Percentiles rank a stretch among this genome's conserved stretches.
phyloP scores from a whole-genome alignment of 2,113 vertebrate genomes.

The Phodopus roborovskii region DNA sequence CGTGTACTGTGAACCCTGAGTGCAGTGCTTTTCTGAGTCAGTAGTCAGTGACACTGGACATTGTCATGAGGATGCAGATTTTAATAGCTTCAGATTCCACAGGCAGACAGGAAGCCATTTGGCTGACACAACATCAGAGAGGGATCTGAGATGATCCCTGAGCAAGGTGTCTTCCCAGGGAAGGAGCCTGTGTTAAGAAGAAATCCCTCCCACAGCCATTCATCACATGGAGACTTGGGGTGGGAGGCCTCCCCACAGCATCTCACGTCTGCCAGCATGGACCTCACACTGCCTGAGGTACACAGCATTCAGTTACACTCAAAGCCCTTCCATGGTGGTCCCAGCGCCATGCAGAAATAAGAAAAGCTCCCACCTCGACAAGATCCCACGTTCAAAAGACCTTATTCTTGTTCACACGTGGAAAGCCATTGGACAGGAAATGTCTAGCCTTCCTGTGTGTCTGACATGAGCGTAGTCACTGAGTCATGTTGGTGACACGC shows the following conservation, averaged over 20 bases:
- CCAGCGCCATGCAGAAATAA: background rate
- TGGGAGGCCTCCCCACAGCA: accelerated
- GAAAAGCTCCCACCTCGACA: accelerated
- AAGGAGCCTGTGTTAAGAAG: accelerated
- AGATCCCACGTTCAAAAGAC: background rate
- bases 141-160: background rate
- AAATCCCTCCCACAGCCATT: background rate
- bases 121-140: too few relatives aligned
- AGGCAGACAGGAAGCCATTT: background rate
- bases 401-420: accelerated
- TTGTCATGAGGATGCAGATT: background rate
- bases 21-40: too few relatives aligned
- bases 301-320: accelerated
- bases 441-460: background rate
- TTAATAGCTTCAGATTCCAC: background rate
- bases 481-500: background rate
- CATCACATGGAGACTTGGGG: too few relatives aligned
- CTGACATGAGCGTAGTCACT: accelerated
- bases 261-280: accelerated
- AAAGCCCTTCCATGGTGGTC: background rate
- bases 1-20: accelerated
- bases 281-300: accelerated
- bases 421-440: too few relatives aligned
- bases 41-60: accelerated
- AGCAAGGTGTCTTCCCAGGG: background rate